Evolutionary conservation across 1,140 invertebrate genomes (phyloP), one percentile per base, ranked within the genome.

Genomic region (Psilanteris sp.): DNA sequence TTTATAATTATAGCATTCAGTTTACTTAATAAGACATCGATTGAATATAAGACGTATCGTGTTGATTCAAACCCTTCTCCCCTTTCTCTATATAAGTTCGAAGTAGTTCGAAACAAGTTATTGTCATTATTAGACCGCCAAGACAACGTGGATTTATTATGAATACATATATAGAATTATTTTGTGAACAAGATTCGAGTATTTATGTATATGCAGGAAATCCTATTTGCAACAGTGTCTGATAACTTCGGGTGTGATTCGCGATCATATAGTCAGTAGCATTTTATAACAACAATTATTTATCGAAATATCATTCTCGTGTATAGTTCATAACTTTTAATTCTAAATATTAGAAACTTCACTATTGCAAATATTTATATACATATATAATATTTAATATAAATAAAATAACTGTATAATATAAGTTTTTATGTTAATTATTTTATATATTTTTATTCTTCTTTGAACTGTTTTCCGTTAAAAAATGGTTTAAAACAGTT

Each of bases 191-290:
- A 37, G 20, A 37, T 24, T 14, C 24, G 9, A 20, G 29, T 41
- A 55, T 55, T 55, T 55, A 55, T 55, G 36, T 9, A 41, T 27
- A 15, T 14, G 16, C 9, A 41, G 36, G 36, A 41, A 41, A 10
- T 8, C 10, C 22, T 41, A 41, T 55, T 55, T 41, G 24, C 24
- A 27, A 2, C 14, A 39, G 9, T 10, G 9, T 16, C 15, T 20
- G 52, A 39, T 55, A 41, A 55, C 36, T 55, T 41, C 7, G 24
- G n/a, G n/a, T n/a, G n/a, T n/a, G n/a, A n/a, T n/a, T 41, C 15
- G 36, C 7, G 36, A 55, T 55, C 52, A 55, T 37, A 37, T 55
- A 41, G 41, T 55, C 43, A 55, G 43, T 55, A 15, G 13, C 36
- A 55, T 22, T 55, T 39, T 37, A 1, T 41, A 55, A 41, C 31